Base-by-base conservation (phyloP, 2,888 invertebrate genomes). In the Baronia brevicornis region DNA sequence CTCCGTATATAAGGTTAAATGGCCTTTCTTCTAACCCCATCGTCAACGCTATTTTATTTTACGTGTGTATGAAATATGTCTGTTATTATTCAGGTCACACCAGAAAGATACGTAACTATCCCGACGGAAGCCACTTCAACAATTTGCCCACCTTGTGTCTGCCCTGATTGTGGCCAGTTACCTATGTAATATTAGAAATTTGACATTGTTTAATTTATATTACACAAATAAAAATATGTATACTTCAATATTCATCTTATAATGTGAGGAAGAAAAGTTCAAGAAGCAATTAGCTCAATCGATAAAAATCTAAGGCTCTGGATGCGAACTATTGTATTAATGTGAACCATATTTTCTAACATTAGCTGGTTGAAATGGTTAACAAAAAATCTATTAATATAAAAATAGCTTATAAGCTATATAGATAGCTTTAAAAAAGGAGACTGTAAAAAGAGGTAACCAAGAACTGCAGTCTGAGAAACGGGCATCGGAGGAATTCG, bases 91-190 rank as follows among this genome's bases (percentile, higher is more conserved):
- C 49, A 70, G 69, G 54, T 61, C 4, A 59, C 54, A 0, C 54
- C 60, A 0, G 52, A 51, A 0, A 33, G 43, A 0, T 54, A 56
- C 15, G 53, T 66, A 5, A 58, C 64, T 0, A 6, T 45, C 0
- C 40, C 64, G 0, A 61, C 66, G 0, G 53, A 57, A 3, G 17
- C 45, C 0, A 11, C 51, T 0, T 36, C 62, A 0, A 67, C 72
- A 0, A 0, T 56, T 0, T 73, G 73, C 26, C 73, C 73, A 0
- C 69, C 71, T 0, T 72, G 72, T 21, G 35, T 44, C 3, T 54
- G 54, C 20, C 41, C 45, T 0, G 9, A 31, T 9, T 38, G 38
- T 23, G 6, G 5, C 1, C 25, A 35, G 10, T 5, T 19, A 7
- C 19, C 27, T 11, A 8, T 25, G 5, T 23, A 14, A 7, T 28